Conservation (phyloP, 1,140 invertebrate species). For the Drosophila sp. region DNA sequence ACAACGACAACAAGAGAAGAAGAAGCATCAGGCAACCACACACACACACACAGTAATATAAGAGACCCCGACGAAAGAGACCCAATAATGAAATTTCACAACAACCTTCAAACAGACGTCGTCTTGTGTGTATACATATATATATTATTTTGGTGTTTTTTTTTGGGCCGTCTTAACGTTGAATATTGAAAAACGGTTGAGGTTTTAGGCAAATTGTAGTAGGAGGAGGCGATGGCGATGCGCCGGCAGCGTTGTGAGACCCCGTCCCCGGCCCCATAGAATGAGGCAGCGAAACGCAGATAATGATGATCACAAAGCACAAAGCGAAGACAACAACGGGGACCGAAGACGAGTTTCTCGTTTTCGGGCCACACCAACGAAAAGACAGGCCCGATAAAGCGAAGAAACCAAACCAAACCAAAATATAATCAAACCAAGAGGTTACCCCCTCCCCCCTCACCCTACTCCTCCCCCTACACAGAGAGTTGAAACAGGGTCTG, state of each 20-base stretch:
- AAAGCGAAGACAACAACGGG: constrained; percentile 56
- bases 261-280: constrained; percentile 62
- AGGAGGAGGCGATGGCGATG: constrained; percentile 65
- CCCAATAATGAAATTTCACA: constrained; percentile 82
- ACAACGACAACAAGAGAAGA: constrained; percentile 37
- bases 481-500: background rate
- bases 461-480: constrained; percentile 13
- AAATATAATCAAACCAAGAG: constrained; percentile 54
- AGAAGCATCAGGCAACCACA: constrained; percentile 60
- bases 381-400: constrained; percentile 48
- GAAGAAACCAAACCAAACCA: constrained; percentile 37
- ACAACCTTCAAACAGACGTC: constrained; percentile 78
- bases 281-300: constrained; percentile 80
- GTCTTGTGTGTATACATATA: constrained; percentile 34
- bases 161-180: constrained; percentile 57
- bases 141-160: constrained; percentile 33
- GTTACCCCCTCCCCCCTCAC: constrained; percentile 42
- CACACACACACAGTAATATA: constrained; percentile 26
- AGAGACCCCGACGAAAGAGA: constrained; percentile 61
- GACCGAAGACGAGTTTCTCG: constrained; percentile 64
- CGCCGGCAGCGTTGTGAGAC: constrained; percentile 43
- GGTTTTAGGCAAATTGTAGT: constrained; percentile 82
- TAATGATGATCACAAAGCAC: constrained; percentile 78
- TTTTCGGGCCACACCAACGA: constrained; percentile 63
- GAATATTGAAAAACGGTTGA: constrained; percentile 82